A percentile compares a stretch with the other conserved stretches of the same genome.
These are phyloP conservation scores for Falcaria lacertinaria DNA, from an alignment of 2,888 invertebrate genomes.

Conservation along the genomic window DNA sequence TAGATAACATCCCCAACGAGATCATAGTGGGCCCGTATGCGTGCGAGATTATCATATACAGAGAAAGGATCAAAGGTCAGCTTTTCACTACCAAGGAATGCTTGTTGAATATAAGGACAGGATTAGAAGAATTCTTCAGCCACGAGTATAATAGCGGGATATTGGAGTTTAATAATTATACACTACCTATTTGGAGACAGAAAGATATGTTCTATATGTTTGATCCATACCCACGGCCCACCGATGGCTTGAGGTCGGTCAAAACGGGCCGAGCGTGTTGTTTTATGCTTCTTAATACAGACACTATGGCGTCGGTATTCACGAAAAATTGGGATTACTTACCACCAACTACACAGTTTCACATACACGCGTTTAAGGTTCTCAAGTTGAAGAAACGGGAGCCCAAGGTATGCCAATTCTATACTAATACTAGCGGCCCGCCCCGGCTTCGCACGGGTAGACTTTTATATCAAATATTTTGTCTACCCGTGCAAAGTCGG, in stretches of 20 bases:
- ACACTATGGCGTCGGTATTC: slow-evolving; percentile 76
- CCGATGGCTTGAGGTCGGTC: slow-evolving; percentile 73
- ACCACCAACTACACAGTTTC: slow-evolving; percentile 68
- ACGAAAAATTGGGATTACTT: slow-evolving; percentile 75
- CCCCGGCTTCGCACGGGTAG: no score
- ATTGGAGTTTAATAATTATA: slow-evolving; percentile 79
- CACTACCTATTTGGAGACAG: slow-evolving; percentile 82
- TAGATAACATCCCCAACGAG: slow-evolving; percentile 78
- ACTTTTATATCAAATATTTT: no score
- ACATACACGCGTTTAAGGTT: slow-evolving; percentile 81
- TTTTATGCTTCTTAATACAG: slow-evolving; percentile 80
- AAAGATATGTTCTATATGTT: slow-evolving; percentile 82
- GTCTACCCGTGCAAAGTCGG: no score
- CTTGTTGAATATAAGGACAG: slow-evolving; percentile 65
- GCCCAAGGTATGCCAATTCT: slow-evolving; percentile 42
- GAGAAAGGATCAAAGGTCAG: slow-evolving; percentile 71
- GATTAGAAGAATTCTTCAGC: slow-evolving; percentile 74
- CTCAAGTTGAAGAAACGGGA: slow-evolving; percentile 70
- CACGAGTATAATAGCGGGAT: slow-evolving; percentile 72
- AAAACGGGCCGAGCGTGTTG: slow-evolving; percentile 81
- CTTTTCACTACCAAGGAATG: slow-evolving; percentile 74
- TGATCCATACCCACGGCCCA: slow-evolving; percentile 82
- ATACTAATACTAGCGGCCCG: no score
- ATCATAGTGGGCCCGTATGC: slow-evolving; percentile 78
- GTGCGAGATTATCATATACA: slow-evolving; percentile 79